Conservation (phyloP, 2,888 invertebrate species). For the Antheraea assamensis region DNA sequence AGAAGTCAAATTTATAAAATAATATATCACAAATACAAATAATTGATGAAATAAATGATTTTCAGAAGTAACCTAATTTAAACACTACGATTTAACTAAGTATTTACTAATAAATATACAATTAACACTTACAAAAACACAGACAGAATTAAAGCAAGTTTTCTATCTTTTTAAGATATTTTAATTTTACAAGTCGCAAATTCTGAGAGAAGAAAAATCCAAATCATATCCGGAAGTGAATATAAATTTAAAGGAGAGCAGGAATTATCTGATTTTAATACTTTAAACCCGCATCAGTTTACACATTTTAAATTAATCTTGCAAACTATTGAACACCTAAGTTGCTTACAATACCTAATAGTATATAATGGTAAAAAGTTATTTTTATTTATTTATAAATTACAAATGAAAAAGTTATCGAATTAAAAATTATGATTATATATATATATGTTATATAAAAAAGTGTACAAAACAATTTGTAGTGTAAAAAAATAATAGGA, state of each 20-base stretch:
- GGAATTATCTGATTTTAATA: not conserved
- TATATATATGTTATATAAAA: conserved; percentile 64
- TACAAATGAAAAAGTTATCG: conserved; percentile 50
- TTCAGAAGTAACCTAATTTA: not conserved
- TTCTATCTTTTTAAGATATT: not conserved
- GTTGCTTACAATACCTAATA: conserved; percentile 38
- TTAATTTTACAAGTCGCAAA: not conserved
- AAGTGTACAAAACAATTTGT: conserved; percentile 79
- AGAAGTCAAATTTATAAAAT: conserved; percentile 8
- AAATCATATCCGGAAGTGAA: not conserved
- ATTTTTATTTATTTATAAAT: conserved; percentile 43
- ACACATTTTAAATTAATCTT: conserved; percentile 27
- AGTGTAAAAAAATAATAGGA: conserved; percentile 80
- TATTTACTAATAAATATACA: not conserved
- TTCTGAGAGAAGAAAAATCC: not conserved
- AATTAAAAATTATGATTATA: conserved; percentile 69
- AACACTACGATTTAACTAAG: not conserved
- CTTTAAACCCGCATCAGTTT: conserved; percentile 32
- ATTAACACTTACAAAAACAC: not conserved
- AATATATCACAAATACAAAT: conserved; percentile 18
- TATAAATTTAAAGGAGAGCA: not conserved
- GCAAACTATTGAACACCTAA: conserved; percentile 30
- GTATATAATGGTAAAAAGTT: conserved; percentile 44
- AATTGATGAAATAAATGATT: not conserved
- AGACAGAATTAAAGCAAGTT: not conserved